Conservation (phyloP, 1,140 invertebrate genomes). For the Solenopsis fugax region DNA sequence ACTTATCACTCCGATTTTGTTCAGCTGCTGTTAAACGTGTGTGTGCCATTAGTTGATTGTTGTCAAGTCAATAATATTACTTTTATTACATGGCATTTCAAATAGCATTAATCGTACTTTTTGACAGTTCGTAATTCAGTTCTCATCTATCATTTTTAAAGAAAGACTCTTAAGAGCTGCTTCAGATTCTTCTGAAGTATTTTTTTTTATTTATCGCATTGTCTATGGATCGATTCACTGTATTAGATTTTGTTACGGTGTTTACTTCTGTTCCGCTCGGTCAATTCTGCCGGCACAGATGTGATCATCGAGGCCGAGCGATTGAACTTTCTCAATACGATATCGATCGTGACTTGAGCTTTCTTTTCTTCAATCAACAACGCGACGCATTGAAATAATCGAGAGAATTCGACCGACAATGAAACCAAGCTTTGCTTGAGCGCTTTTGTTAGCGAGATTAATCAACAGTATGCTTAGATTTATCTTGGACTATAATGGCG, state of each 20-base stretch:
- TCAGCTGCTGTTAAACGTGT: background rate
- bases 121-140: conserved; percentile 55
- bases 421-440: conserved; percentile 6
- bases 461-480: conserved; percentile 27
- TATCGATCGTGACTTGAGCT: conserved; percentile 58
- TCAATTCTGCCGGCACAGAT: background rate
- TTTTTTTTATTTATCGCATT: background rate
- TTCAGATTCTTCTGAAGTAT: background rate
- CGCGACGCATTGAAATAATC: conserved; percentile 41
- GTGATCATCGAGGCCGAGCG: conserved; percentile 40
- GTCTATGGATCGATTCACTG: conserved; percentile 36
- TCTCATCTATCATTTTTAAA: background rate
- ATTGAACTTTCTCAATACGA: conserved; percentile 59
- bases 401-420: conserved; percentile 40
- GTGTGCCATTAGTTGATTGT: background rate
- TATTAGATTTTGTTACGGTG: conserved; percentile 9
- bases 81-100: background rate
- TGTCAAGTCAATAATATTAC: conserved; percentile 3
- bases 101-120: background rate
- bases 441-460: conserved; percentile 31
- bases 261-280: conserved; percentile 42
- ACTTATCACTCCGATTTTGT: background rate
- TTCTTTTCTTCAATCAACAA: conserved; percentile 37
- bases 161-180: too few relatives aligned
- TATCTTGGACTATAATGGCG: conserved; percentile 22